Percentiles rank a stretch among this genome's conserved stretches.
Conservation (phyloP, 2,113 vertebrate genomes). For the Podocnemis expansa region DNA sequence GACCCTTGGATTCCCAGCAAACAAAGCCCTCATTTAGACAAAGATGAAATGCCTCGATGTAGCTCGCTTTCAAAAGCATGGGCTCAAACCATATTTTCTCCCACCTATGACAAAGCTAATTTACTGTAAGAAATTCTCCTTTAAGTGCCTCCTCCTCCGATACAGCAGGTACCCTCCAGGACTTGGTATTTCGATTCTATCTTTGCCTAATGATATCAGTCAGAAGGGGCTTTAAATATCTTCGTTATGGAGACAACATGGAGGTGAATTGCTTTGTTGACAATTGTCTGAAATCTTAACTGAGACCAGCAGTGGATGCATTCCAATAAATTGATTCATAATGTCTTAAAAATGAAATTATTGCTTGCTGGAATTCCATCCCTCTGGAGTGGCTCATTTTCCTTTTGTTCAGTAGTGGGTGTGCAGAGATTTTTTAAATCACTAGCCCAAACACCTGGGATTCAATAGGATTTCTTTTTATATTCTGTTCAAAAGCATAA, state of each 20-base stretch:
- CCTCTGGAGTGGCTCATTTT: neutral
- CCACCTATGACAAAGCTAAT: neutral
- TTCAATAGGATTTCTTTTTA: neutral
- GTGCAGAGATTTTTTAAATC: neutral
- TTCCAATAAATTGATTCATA: neutral
- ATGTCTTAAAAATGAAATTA: neutral
- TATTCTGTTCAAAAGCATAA: neutral
- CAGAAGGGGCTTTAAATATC: neutral
- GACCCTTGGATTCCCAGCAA: neutral
- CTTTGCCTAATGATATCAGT: neutral
- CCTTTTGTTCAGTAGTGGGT: rapidly evolving
- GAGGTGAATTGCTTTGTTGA: neutral
- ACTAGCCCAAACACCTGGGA: rapidly evolving
- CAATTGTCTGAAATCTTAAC: neutral
- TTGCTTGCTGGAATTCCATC: neutral
- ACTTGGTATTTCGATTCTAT: neutral
- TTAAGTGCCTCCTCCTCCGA: neutral
- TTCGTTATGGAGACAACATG: rapidly evolving
- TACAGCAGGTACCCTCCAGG: rapidly evolving
- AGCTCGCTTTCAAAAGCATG: rapidly evolving
- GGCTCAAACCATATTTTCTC: neutral
- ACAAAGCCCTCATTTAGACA: neutral
- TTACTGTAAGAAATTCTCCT: neutral
- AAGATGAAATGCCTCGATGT: neutral
- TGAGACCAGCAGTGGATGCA: neutral